A percentile compares a stretch with the other conserved stretches of the same genome.
Conservation (phyloP, 2,888 invertebrate genomes). For the Hypercompe scribonia region DNA sequence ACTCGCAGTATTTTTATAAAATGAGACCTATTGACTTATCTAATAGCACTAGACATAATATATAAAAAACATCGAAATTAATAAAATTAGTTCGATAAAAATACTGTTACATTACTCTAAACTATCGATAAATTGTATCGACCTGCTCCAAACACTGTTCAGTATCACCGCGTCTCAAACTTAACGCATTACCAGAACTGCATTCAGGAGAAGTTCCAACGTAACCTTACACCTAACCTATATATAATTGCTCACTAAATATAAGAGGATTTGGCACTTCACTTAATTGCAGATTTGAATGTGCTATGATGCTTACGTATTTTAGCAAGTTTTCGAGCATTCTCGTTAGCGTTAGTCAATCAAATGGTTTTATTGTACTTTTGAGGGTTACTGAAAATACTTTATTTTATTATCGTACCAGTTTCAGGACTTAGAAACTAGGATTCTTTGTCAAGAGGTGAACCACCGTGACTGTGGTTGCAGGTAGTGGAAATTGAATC, state of each 20-base stretch:
- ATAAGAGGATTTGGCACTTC: conserved; percentile 23
- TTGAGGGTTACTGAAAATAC: background rate
- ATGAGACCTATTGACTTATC: too few relatives aligned
- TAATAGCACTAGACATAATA: too few relatives aligned
- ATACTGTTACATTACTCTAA: background rate
- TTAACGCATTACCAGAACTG: conserved; percentile 80
- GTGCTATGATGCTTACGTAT: conserved; percentile 10
- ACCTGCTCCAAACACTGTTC: conserved; percentile 40
- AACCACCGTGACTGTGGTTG: too few relatives aligned
- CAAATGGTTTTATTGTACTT: background rate
- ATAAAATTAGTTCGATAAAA: too few relatives aligned
- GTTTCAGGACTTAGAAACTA: too few relatives aligned
- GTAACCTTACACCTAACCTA: conserved; percentile 65
- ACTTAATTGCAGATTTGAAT: conserved; percentile 20
- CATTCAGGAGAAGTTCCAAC: conserved; percentile 72
- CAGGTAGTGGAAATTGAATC: too few relatives aligned
- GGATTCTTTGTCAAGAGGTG: too few relatives aligned
- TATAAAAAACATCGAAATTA: too few relatives aligned
- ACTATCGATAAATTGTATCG: conserved; percentile 19
- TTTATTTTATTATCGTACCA: too few relatives aligned
- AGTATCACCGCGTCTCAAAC: conserved; percentile 73
- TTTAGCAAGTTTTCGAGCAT: background rate
- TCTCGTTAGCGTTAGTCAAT: background rate
- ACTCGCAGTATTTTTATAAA: too few relatives aligned
- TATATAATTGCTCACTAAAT: conserved; percentile 33